Percentiles rank a stretch among this genome's conserved stretches.
Evolutionary conservation across 2,113 vertebrate genomes (phyloP).

Genomic region (Lophochroa leadbeateri): DNA sequence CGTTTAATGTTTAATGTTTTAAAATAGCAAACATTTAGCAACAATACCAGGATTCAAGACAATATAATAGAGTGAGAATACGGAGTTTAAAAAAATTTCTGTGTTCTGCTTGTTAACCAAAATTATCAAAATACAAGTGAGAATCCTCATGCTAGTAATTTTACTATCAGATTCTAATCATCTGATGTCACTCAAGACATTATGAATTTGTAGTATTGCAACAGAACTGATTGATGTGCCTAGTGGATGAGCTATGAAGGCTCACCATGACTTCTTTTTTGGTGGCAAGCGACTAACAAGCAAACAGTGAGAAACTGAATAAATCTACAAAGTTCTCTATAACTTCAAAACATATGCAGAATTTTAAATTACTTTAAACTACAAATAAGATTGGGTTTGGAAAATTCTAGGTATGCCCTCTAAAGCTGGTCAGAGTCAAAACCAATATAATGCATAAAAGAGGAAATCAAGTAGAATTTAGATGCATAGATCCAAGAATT

Average conservation of each 20-base stretch:
- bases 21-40: background rate
- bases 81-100: background rate
- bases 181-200: background rate
- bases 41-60: background rate
- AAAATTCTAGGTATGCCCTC: background rate
- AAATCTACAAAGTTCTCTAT: background rate
- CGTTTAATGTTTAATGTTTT: background rate
- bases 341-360: background rate
- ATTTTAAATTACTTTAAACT: background rate
- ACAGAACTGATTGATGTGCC: background rate
- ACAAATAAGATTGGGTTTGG: background rate
- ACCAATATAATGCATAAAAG: background rate
- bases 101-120: background rate
- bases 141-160: background rate
- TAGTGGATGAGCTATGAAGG: background rate
- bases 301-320: background rate
- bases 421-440: background rate
- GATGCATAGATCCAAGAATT: background rate
- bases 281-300: background rate
- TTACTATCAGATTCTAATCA: background rate
- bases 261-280: background rate
- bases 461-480: background rate
- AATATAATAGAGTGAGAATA: background rate
- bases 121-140: background rate
- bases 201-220: background rate